These are phyloP conservation scores for Tetragonisca angustula DNA, from an alignment of 2,888 invertebrate species.

Conservation along the genomic window DNA sequence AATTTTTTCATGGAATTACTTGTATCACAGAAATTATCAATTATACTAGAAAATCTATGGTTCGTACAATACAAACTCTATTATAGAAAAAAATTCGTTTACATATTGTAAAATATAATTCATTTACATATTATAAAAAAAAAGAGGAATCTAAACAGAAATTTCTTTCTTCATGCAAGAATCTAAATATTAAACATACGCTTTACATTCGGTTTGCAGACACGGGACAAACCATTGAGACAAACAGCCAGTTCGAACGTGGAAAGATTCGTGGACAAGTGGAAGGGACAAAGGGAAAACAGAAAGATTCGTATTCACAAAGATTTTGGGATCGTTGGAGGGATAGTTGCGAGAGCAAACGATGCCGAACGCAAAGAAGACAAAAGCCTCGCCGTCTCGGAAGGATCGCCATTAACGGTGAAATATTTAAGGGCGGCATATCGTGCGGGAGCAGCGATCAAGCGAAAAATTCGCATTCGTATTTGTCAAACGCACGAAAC, in stretches of 20 bases:
- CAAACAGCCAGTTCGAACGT: not conserved
- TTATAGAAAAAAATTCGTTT: not conserved
- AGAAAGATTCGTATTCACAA: not conserved
- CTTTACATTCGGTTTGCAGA: not conserved
- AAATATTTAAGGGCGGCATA: constrained; percentile 30
- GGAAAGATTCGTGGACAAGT: not conserved
- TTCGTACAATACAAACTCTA: no score
- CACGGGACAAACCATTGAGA: not conserved
- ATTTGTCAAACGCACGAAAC: constrained; percentile 59
- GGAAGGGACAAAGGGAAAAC: not conserved
- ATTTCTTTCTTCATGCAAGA: not conserved
- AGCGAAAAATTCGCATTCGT: constrained; percentile 57
- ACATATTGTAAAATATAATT: not conserved
- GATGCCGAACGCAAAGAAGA: not conserved
- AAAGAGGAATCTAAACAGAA: not conserved
- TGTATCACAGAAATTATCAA: no score
- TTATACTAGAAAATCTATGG: not conserved
- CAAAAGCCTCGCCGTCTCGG: not conserved
- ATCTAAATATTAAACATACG: not conserved
- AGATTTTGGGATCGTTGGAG: not conserved
- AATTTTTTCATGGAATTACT: no score
- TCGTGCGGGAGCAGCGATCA: constrained; percentile 24
- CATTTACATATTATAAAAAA: not conserved
- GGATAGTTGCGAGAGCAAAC: not conserved
- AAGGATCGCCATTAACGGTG: constrained; percentile 1